Evolutionary conservation across 2,888 invertebrate species (phyloP), one percentile per base, ranked within the genome.

Genomic region (Barypeithes pellucidus): DNA sequence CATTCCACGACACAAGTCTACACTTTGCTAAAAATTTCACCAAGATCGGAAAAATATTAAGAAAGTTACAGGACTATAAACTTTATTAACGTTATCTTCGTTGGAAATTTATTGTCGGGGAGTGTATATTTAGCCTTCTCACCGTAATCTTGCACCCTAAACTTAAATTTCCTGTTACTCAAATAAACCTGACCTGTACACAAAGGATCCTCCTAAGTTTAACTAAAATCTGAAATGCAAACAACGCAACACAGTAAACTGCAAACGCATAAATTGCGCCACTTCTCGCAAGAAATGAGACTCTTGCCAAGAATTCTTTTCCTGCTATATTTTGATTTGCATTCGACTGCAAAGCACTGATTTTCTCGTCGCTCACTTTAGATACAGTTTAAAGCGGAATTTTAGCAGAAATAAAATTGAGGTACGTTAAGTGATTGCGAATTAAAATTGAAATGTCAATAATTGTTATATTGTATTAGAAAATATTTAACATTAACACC

Each of bases 241-340:
- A 65, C 52, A 65, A 52, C 65, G 65, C 65, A 50, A 65, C 65
- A 52, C 39, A 65, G 22, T 52, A 65, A 65, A 65, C 52, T 65
- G 20, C 65, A 65, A 52, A 65, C 52, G 52, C 65, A 52, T 65
- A 65, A 65, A 65, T 65, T 65, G 65, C 52, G 22, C 65, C 65
- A 52, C 50, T 63, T 50, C 36, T 47, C 52, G 63, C 63, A 63
- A 63, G 50, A 63, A 50, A 50, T 45, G 65, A 36, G 52, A 39
- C 29, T 9, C 52, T 50, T 18, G 50, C 36, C 52, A 52, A 36
- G 39, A 50, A 52, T 39, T 65, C 65, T 52, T 65, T 65, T 52
- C 47, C 52, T 52, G 36, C 1, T 52, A n/a, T 65, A 47, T 50
- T 65, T 52, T 22, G 52, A 52, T 39, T 65, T 63, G 36, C 45